Percentiles rank a stretch among this genome's conserved stretches.
phyloP scores from a whole-genome alignment of 2,888 invertebrate genomes.

The Euphydryas editha region DNA sequence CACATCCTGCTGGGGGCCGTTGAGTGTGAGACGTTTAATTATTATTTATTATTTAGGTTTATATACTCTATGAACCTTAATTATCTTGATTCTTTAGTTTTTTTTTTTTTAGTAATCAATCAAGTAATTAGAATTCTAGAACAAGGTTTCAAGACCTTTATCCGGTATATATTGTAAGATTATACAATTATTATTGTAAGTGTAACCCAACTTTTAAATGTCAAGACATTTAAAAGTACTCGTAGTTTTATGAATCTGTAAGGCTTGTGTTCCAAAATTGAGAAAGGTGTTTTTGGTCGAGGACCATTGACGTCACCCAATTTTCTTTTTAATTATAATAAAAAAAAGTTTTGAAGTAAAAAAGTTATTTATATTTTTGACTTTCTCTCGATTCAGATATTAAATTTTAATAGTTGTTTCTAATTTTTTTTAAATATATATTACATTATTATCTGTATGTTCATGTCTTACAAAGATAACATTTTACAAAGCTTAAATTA shows the following conservation, averaged over 20 bases:
- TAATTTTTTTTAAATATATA: too few relatives aligned
- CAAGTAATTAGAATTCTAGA: background rate
- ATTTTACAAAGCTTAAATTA: too few relatives aligned
- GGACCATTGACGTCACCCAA: background rate
- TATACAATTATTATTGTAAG: background rate
- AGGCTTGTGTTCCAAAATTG: background rate
- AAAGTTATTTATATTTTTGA: background rate
- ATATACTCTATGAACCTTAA: background rate
- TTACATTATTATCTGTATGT: too few relatives aligned
- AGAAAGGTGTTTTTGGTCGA: slow-evolving; percentile 5
- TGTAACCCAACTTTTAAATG: too few relatives aligned
- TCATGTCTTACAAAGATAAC: too few relatives aligned
- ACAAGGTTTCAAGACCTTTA: background rate
- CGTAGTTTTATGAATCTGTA: too few relatives aligned
- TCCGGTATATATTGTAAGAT: background rate
- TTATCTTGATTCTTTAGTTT: too few relatives aligned
- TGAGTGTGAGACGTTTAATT: too few relatives aligned
- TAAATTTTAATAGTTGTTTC: too few relatives aligned
- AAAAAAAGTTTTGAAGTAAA: background rate
- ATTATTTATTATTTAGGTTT: background rate
- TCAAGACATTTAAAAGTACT: background rate
- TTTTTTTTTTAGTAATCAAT: background rate
- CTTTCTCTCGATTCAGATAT: too few relatives aligned
- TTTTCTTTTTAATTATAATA: background rate
- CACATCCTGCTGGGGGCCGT: too few relatives aligned